These are phyloP conservation scores for Andrena marginata DNA, from an alignment of 2,888 invertebrate species.

Conservation along the genomic window DNA sequence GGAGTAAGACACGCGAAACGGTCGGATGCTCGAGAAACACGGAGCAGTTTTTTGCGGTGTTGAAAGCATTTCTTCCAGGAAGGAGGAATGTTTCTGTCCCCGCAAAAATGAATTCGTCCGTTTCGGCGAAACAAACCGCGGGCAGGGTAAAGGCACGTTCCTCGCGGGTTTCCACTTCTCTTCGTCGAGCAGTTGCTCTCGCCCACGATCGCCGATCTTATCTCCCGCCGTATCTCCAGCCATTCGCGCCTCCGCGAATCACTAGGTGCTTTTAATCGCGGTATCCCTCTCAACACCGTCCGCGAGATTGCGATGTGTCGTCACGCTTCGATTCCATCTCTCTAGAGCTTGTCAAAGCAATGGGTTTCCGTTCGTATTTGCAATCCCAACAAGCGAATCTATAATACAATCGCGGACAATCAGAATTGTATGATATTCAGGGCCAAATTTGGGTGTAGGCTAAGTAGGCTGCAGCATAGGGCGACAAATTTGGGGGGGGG, in stretches of 20 bases:
- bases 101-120: conserved; percentile 53
- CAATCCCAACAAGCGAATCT: neutral
- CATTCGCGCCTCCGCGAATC: conserved; percentile 66
- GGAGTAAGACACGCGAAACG: conserved; percentile 12
- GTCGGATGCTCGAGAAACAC: conserved; percentile 13
- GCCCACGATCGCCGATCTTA: conserved; percentile 71
- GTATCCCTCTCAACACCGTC: conserved; percentile 34
- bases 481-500: no score
- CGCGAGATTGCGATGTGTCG: conserved; percentile 26
- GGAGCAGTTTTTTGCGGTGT: conserved; percentile 1
- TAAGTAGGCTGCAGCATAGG: no score
- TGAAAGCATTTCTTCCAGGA: conserved; percentile 38
- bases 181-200: conserved; percentile 56
- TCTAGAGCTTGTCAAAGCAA: neutral
- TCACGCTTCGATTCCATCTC: conserved; percentile 4
- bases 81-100: conserved; percentile 42
- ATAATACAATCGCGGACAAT: no score
- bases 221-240: conserved; percentile 62
- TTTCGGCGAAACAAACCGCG: conserved; percentile 27
- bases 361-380: neutral
- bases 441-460: no score
- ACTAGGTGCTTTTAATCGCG: conserved; percentile 65
- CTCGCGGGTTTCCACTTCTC: conserved; percentile 40
- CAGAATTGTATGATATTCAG: no score
- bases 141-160: conserved; percentile 45